Conservation (phyloP, 2,113 vertebrate genomes). For the Thamnophis sirtalis region DNA sequence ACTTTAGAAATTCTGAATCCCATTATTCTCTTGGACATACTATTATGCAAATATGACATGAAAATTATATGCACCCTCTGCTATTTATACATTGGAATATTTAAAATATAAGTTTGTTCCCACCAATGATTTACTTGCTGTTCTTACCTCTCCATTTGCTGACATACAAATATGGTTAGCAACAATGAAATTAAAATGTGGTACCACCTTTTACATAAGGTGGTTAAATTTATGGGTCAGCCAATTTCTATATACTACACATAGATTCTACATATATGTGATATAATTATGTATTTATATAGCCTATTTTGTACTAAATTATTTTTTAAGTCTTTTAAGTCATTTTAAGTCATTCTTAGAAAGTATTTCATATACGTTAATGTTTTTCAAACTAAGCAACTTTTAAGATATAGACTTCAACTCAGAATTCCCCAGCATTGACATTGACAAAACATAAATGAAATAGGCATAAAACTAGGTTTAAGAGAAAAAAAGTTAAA, state of each 20-base stretch:
- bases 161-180: constrained; percentile 53
- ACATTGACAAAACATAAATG: not conserved
- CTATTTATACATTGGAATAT: not conserved
- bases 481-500: constrained; percentile 53
- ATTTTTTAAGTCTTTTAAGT: constrained; percentile 45
- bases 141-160: constrained; percentile 40
- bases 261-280: not conserved
- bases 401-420: not conserved
- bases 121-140: not conserved
- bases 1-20: not conserved
- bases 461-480: constrained; percentile 44
- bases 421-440: not conserved
- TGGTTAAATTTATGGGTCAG: constrained; percentile 66
- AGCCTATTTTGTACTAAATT: constrained; percentile 59
- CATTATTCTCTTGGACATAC: not conserved
- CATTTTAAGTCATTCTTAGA: constrained; percentile 38
- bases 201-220: constrained; percentile 12
- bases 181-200: constrained; percentile 61
- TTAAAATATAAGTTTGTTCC: constrained; percentile 7
- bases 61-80: not conserved
- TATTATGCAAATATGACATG: not conserved
- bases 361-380: constrained; percentile 31
- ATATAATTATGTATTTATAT: constrained; percentile 24
- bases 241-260: not conserved
- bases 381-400: not conserved